Conservation (phyloP, 2,888 invertebrate genomes). For the Melanotus villosus region DNA sequence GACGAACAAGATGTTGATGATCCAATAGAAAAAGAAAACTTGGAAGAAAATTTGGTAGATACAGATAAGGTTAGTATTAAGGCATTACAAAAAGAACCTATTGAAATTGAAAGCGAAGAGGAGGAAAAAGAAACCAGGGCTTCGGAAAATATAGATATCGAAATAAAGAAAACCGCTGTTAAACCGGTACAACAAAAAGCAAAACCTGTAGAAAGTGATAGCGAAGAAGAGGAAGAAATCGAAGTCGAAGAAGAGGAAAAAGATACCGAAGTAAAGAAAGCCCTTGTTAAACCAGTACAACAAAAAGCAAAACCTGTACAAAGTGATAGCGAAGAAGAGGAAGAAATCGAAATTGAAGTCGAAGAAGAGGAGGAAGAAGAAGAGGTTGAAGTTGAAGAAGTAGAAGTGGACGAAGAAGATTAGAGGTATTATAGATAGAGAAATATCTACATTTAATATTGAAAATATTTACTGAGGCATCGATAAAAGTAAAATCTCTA, state of each 20-base stretch:
- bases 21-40: background rate
- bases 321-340: background rate
- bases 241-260: slow-evolving; percentile 16
- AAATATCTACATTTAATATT: no score
- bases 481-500: no score
- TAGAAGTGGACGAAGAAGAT: background rate
- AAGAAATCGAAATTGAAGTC: background rate
- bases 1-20: slow-evolving; percentile 41
- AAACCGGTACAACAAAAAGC: background rate
- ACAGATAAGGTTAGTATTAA: no score
- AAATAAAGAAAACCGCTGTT: no score
- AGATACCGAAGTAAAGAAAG: no score
- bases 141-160: no score
- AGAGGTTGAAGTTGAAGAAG: no score
- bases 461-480: no score
- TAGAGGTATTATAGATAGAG: no score
- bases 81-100: no score
- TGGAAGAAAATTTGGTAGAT: background rate
- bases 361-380: slow-evolving; percentile 40
- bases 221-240: slow-evolving; percentile 2
- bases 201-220: background rate
- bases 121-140: no score
- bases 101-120: no score
- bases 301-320: background rate
- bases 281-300: background rate